Evolutionary conservation across 2,113 vertebrate genomes (phyloP).

Genomic region (Osmerus eperlanus): DNA sequence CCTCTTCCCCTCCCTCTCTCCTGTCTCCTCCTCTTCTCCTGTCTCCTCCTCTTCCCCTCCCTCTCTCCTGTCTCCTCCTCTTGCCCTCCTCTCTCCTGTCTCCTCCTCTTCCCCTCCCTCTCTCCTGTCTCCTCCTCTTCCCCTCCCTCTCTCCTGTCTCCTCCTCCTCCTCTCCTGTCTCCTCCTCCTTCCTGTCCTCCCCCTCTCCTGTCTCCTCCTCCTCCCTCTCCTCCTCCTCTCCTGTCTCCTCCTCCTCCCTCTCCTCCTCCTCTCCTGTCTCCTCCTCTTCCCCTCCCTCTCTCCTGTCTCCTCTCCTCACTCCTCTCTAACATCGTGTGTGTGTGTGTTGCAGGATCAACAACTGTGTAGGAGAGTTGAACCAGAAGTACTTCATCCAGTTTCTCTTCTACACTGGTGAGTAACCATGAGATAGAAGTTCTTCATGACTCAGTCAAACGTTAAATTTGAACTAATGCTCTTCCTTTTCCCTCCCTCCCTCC

Average conservation of each 20-base stretch:
- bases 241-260: background rate
- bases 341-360: slow-evolving; percentile 75
- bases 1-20: no score
- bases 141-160: background rate
- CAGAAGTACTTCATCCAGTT: slow-evolving; percentile 88
- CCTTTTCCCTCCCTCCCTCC: no score
- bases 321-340: background rate
- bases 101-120: no score
- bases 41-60: no score
- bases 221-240: background rate
- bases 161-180: background rate
- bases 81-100: background rate
- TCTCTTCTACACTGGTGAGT: slow-evolving; percentile 81
- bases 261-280: background rate
- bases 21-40: no score
- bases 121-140: background rate
- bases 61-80: no score
- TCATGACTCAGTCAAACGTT: no score
- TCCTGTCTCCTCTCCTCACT: no score
- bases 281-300: background rate
- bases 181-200: background rate
- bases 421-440: no score
- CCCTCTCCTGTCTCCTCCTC: background rate
- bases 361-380: slow-evolving; percentile 81
- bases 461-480: background rate